Conservation (phyloP, 2,888 invertebrate species). For the Scaptomyza cyrtandrae region DNA sequence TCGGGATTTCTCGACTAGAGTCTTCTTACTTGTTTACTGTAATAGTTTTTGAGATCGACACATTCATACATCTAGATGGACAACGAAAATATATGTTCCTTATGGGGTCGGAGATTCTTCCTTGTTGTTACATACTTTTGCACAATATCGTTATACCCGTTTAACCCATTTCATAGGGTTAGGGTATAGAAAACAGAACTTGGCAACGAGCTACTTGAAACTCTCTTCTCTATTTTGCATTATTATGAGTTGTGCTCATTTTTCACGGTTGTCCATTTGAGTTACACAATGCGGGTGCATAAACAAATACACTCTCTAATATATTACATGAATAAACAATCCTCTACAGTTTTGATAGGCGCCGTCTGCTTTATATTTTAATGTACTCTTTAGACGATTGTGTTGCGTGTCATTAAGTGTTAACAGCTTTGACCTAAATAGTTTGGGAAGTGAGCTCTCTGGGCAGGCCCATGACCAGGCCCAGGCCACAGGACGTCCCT, state of each 20-base stretch:
- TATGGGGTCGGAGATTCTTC: too few relatives aligned
- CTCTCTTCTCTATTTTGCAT: background rate
- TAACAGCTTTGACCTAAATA: constrained; percentile 45
- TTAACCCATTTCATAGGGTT: background rate
- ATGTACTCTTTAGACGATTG: background rate
- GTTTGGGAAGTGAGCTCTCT: constrained; percentile 1
- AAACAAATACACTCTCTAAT: constrained; percentile 1
- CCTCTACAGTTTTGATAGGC: background rate
- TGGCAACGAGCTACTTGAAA: background rate
- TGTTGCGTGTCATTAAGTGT: constrained; percentile 31
- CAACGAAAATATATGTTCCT: too few relatives aligned
- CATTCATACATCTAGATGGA: too few relatives aligned
- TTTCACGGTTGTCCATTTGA: constrained; percentile 1
- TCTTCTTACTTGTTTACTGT: too few relatives aligned
- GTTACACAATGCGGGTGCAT: constrained; percentile 3
- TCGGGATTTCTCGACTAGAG: too few relatives aligned
- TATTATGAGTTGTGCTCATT: constrained; percentile 13
- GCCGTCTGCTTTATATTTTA: constrained; percentile 6
- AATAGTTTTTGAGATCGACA: too few relatives aligned
- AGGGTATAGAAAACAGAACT: background rate
- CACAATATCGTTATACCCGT: background rate
- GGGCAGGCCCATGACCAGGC: constrained; percentile 21
- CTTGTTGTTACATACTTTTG: background rate
- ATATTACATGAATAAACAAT: background rate
- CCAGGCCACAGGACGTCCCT: constrained; percentile 13